A percentile compares a stretch with the other conserved stretches of the same genome.
Evolutionary conservation across 2,888 invertebrate genomes (phyloP).

Genomic region (Hypercompe scribonia): DNA sequence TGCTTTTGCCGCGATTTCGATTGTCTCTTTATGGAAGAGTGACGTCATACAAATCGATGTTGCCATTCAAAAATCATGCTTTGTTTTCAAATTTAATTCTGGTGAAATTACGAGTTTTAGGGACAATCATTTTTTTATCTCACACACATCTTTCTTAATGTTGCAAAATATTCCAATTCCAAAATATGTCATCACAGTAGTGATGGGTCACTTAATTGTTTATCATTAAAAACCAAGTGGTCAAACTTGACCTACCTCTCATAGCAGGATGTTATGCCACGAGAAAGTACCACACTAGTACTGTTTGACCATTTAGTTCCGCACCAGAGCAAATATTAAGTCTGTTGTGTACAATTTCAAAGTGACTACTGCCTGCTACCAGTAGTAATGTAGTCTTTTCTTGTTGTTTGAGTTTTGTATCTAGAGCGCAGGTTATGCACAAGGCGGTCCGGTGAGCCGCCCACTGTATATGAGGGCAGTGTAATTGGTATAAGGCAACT

Average conservation of each 20-base stretch:
- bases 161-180: no score
- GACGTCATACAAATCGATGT: background rate
- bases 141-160: no score
- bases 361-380: no score
- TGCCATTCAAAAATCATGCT: background rate
- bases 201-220: no score
- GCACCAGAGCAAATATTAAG: background rate
- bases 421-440: constrained; percentile 41
- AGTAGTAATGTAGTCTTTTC: background rate
- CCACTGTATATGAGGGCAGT: constrained; percentile 54
- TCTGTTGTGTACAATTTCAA: background rate
- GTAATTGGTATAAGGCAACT: constrained; percentile 64
- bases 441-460: constrained; percentile 49
- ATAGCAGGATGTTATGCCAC: no score
- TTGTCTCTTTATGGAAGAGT: background rate
- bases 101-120: background rate
- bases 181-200: no score
- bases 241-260: no score
- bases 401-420: constrained; percentile 34
- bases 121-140: no score
- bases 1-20: background rate
- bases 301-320: no score
- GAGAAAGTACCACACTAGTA: no score
- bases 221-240: no score
- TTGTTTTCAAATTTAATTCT: background rate